phyloP scores from a whole-genome alignment of 2,888 invertebrate species.

The Noctua janthe region DNA sequence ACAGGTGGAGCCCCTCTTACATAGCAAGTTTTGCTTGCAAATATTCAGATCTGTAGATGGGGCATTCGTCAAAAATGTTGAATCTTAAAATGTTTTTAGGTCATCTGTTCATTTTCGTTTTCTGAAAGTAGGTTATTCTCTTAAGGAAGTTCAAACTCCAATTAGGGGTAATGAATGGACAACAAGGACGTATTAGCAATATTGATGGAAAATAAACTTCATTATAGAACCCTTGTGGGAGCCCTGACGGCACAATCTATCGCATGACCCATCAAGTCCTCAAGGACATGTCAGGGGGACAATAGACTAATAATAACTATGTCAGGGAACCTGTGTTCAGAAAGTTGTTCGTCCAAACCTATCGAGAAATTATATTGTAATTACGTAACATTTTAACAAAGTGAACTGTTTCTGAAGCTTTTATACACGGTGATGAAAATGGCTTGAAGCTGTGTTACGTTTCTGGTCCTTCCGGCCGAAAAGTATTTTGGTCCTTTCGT shows the following conservation, averaged over 20 bases:
- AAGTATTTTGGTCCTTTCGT: slow-evolving; percentile 25
- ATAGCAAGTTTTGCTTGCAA: slow-evolving; percentile 1
- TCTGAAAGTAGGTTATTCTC: slow-evolving; percentile 26
- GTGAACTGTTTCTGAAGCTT: background rate
- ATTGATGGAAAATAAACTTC: slow-evolving; percentile 52
- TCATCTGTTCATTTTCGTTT: background rate
- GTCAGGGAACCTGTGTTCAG: slow-evolving; percentile 49
- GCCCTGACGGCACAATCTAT: slow-evolving; percentile 47
- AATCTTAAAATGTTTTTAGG: background rate
- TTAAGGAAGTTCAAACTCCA: background rate
- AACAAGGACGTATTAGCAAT: slow-evolving; percentile 38
- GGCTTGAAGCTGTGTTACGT: background rate
- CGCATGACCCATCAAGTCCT: slow-evolving; percentile 27
- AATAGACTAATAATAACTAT: slow-evolving; percentile 31
- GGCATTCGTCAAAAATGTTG: background rate
- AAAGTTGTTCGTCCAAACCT: slow-evolving; percentile 16
- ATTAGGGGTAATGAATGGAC: slow-evolving; percentile 7
- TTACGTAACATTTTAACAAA: background rate
- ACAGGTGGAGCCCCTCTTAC: background rate
- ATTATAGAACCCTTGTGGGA: slow-evolving; percentile 48
- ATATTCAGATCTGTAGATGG: background rate
- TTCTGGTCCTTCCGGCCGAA: background rate
- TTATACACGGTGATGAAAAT: background rate
- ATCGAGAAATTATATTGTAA: background rate
- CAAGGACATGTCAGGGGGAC: slow-evolving; percentile 47